phyloP scores from a whole-genome alignment of 2,888 invertebrate species.

The Habrosyne pyritoides region DNA sequence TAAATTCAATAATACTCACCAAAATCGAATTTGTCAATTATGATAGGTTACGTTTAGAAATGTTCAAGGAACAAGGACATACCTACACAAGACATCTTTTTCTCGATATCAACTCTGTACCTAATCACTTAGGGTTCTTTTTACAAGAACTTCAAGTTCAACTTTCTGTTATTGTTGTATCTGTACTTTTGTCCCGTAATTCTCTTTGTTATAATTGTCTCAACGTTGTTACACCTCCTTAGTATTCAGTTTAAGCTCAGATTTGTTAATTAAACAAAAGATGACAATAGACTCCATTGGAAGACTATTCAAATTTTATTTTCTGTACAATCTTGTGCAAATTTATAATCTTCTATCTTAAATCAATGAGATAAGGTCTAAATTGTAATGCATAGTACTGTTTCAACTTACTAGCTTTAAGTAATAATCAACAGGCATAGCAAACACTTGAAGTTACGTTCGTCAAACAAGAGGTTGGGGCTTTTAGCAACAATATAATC shows the following conservation, averaged over 20 bases:
- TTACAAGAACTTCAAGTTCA: no score
- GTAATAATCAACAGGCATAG: background rate
- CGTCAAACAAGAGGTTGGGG: slow-evolving; percentile 31
- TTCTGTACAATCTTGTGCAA: background rate
- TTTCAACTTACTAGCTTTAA: background rate
- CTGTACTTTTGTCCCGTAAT: background rate
- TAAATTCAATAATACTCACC: no score
- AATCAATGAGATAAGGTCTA: background rate
- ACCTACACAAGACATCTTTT: no score
- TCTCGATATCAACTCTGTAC: no score
- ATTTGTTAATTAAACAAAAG: background rate
- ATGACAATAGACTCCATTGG: background rate
- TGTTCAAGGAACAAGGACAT: no score
- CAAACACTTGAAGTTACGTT: slow-evolving; percentile 10
- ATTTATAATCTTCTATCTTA: background rate
- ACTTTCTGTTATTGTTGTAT: no score
- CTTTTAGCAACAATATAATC: slow-evolving; percentile 38
- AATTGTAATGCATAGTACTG: background rate
- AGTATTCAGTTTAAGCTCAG: background rate
- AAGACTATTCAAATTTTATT: slow-evolving; percentile 1
- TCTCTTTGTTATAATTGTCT: background rate
- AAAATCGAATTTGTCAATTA: no score
- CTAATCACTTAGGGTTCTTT: no score
- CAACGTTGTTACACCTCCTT: background rate
- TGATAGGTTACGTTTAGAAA: no score